phyloP scores from a whole-genome alignment of 1,140 invertebrate genomes.

The Augochlora pura region DNA sequence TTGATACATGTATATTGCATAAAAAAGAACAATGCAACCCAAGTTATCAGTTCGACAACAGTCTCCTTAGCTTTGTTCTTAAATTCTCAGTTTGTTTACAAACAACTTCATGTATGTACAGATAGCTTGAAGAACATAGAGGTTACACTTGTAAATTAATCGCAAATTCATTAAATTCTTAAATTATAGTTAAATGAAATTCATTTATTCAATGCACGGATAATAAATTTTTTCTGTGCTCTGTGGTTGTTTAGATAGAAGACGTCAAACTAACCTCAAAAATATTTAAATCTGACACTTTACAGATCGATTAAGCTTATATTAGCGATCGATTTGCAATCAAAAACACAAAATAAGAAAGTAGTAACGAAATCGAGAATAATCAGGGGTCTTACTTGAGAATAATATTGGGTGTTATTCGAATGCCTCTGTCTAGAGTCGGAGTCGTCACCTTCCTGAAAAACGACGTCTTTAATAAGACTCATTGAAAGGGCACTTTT shows the following conservation, averaged over 20 bases:
- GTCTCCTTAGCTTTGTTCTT: neutral
- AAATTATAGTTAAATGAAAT: neutral
- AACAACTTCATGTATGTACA: neutral
- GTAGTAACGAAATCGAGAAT: neutral
- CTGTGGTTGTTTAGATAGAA: neutral
- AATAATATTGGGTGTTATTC: conserved; percentile 82
- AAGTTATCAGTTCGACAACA: neutral
- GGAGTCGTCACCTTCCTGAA: conserved; percentile 85
- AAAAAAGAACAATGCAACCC: neutral
- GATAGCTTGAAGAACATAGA: neutral
- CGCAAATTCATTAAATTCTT: neutral
- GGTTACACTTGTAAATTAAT: neutral
- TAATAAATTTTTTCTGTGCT: neutral
- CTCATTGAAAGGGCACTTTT: neutral
- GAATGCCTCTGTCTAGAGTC: conserved; percentile 82
- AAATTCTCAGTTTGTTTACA: neutral
- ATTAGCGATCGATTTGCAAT: neutral
- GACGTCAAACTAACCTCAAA: conserved; percentile 33
- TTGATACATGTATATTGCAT: too few relatives aligned
- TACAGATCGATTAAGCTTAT: neutral
- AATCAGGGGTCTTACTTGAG: conserved; percentile 77
- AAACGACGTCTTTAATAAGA: conserved; percentile 17
- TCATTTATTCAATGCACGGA: too few relatives aligned
- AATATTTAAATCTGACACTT: neutral
- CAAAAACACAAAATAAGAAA: neutral